These are phyloP conservation scores for Peromyscus leucopus DNA, from an alignment of 2,113 vertebrate genomes.

Conservation along the genomic window DNA sequence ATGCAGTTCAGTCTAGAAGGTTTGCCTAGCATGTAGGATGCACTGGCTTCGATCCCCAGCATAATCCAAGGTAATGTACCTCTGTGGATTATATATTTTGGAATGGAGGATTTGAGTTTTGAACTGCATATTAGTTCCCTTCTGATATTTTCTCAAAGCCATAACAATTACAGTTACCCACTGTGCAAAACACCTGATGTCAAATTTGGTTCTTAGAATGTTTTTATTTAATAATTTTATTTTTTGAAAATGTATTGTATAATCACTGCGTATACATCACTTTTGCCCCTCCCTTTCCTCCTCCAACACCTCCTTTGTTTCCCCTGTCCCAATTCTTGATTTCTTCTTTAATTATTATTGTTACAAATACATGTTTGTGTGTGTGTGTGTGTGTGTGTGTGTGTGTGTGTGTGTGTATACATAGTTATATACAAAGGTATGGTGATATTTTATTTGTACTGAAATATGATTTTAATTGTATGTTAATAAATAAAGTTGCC, in stretches of 20 bases:
- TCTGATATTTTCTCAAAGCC: not conserved
- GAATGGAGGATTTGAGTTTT: not conserved
- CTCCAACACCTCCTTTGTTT: not conserved
- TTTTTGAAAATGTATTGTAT: not conserved
- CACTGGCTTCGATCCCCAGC: not conserved
- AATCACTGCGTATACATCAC: not conserved
- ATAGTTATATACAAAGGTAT: not conserved
- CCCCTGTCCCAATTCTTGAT: not conserved
- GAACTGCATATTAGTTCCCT: not conserved
- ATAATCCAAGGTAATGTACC: not conserved
- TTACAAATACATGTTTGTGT: not conserved
- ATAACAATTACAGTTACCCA: not conserved
- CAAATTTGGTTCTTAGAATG: not conserved
- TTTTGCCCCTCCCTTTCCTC: not conserved
- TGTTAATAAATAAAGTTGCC: no score
- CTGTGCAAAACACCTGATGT: not conserved
- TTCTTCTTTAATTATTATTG: not conserved
- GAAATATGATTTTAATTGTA: no score
- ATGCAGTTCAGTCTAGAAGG: not conserved
- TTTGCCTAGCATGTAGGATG: not conserved
- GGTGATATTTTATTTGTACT: no score
- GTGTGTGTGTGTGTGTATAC: accelerated
- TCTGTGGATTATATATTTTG: not conserved
- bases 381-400: not conserved
- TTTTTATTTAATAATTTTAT: not conserved